Percentiles rank a stretch among this genome's conserved stretches.
Evolutionary conservation across 2,797 vertebrate species (phyloP).

Genomic region (Malurus leucopterus): DNA sequence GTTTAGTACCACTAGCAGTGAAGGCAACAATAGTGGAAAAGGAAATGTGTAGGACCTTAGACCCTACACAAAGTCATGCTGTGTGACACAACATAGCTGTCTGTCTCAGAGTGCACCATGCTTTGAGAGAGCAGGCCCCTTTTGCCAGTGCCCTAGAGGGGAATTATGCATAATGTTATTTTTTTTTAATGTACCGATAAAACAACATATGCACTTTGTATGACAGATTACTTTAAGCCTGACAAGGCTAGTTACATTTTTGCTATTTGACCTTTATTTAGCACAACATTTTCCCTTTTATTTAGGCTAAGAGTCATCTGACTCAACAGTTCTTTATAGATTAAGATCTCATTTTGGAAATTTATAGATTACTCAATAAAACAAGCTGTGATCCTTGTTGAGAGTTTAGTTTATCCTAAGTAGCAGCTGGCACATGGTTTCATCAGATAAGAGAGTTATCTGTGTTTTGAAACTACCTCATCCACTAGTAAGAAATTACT

Average conservation of each 20-base stretch:
- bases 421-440: not conserved
- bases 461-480: not conserved
- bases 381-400: not conserved
- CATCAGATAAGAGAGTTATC: not conserved
- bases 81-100: not conserved
- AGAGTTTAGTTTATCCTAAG: not conserved
- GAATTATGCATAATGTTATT: not conserved
- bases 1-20: not conserved
- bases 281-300: not conserved
- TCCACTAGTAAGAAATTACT: not conserved
- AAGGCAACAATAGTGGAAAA: not conserved
- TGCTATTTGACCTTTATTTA: not conserved
- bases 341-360: not conserved
- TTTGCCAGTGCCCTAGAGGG: not conserved
- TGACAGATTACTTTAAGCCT: not conserved
- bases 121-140: not conserved
- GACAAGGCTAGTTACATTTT: not conserved
- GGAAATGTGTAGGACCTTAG: not conserved
- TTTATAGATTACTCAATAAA: not conserved
- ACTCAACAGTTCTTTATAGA: not conserved
- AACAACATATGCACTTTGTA: not conserved
- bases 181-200: not conserved
- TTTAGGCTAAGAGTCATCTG: not conserved
- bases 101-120: not conserved
- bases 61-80: not conserved